Evolutionary conservation across 2,888 invertebrate species (phyloP).

Genomic region (Hirtodrosophila duncani): DNA sequence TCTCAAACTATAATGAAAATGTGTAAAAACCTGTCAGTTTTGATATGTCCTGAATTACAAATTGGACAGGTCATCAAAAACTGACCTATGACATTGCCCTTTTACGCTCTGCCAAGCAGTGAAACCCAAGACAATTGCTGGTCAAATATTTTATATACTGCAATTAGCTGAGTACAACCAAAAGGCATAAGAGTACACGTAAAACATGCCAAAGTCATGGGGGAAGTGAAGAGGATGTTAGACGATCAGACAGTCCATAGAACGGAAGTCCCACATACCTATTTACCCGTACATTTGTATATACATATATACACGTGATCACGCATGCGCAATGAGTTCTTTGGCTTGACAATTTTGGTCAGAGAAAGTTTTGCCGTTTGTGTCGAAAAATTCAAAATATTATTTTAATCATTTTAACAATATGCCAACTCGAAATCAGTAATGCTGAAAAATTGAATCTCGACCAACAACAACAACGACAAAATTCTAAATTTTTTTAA

Average conservation of each 20-base stretch:
- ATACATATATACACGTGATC: conserved; percentile 23
- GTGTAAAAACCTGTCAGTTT: conserved; percentile 3
- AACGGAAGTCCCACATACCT: conserved; percentile 63
- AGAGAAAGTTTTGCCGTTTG: conserved; percentile 34
- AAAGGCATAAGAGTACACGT: conserved; percentile 24
- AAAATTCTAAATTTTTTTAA: too few relatives aligned
- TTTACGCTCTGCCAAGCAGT: conserved; percentile 28
- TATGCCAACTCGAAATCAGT: too few relatives aligned
- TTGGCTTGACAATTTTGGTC: conserved; percentile 16
- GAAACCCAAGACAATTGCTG: conserved; percentile 15
- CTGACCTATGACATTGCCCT: background rate
- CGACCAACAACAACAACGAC: too few relatives aligned
- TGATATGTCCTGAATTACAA: background rate
- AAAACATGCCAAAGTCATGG: background rate
- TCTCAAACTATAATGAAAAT: conserved; percentile 5
- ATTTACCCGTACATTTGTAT: conserved; percentile 18
- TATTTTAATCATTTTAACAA: background rate
- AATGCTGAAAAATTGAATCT: too few relatives aligned
- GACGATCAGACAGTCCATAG: conserved; percentile 39
- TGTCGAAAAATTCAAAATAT: conserved; percentile 8
- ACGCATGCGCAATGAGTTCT: conserved; percentile 37
- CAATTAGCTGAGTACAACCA: conserved; percentile 11
- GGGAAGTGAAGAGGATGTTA: conserved; percentile 14
- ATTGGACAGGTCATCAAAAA: background rate
- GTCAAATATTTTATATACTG: conserved; percentile 7